Evolutionary conservation across 1,140 invertebrate genomes (phyloP).

Genomic region (Pseudomyrmex dendroicus): DNA sequence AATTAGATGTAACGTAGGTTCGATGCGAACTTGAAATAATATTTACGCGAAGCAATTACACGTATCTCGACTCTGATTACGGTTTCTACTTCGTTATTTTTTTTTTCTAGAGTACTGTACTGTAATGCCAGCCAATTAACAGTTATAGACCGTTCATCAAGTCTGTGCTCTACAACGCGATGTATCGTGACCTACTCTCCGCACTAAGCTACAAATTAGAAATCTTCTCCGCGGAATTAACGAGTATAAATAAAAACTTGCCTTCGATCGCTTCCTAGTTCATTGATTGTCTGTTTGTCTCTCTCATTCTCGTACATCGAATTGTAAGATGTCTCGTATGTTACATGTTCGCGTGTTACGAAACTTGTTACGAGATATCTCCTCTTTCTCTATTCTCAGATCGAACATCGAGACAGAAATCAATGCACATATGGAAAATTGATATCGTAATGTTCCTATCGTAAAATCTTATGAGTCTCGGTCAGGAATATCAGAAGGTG

Average conservation of each 20-base stretch:
- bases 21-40: not conserved
- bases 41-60: not conserved
- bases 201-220: slow-evolving; percentile 4
- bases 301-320: not conserved
- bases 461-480: not conserved
- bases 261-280: not conserved
- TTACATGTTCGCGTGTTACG: not conserved
- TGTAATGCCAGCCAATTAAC: not conserved
- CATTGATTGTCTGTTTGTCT: not conserved
- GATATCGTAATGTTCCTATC: not conserved
- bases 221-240: not conserved
- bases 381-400: not conserved
- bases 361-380: not conserved
- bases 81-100: not conserved
- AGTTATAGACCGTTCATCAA: not conserved
- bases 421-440: not conserved
- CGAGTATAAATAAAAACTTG: not conserved
- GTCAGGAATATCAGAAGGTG: not conserved
- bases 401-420: not conserved
- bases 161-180: slow-evolving; percentile 1
- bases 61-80: not conserved
- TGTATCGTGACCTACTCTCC: not conserved
- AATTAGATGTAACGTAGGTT: not conserved
- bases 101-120: not conserved
- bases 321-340: not conserved